Conservation (phyloP, 2,888 invertebrate species). For the Macrophya alboannulata region DNA sequence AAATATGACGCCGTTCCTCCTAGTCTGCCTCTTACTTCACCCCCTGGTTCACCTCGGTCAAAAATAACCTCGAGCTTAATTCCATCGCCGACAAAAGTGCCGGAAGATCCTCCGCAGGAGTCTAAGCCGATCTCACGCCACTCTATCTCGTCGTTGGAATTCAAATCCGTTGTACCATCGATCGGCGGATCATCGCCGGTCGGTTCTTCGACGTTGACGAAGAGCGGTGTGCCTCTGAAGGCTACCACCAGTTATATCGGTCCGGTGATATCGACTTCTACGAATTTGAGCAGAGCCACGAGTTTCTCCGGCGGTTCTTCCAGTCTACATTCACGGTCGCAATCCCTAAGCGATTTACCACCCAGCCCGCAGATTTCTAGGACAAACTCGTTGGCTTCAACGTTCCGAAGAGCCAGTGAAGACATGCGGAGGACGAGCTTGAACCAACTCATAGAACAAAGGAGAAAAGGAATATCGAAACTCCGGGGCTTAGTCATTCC, state of each 20-base stretch:
- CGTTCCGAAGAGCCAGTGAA: constrained; percentile 73
- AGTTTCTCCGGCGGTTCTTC: constrained; percentile 78
- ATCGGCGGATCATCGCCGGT: neutral
- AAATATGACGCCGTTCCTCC: constrained; percentile 61
- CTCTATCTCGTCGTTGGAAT: constrained; percentile 61
- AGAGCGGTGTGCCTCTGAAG: constrained; percentile 56
- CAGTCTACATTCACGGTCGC: constrained; percentile 80
- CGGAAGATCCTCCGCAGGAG: constrained; percentile 46
- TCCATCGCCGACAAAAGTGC: constrained; percentile 60
- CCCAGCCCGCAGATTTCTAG: constrained; percentile 69
- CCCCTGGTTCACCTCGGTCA: constrained; percentile 62
- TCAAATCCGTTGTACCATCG: constrained; percentile 67
- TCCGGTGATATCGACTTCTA: constrained; percentile 61
- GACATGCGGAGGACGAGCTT: constrained; percentile 85
- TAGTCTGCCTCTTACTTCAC: constrained; percentile 63
- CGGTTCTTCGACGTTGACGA: constrained; percentile 57
- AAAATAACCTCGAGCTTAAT: constrained; percentile 63
- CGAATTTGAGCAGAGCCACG: constrained; percentile 74
- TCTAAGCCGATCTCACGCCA: constrained; percentile 44
- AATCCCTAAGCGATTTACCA: constrained; percentile 80
- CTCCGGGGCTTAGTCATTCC: constrained; percentile 94
- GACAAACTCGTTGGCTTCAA: constrained; percentile 75
- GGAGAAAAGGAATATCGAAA: constrained; percentile 91
- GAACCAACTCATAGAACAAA: constrained; percentile 90
- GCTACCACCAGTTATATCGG: constrained; percentile 50